Evolutionary conservation across 2,797 vertebrate species (phyloP), one percentile per base, ranked within the genome.

Genomic region (Peromyscus melanophrys): DNA sequence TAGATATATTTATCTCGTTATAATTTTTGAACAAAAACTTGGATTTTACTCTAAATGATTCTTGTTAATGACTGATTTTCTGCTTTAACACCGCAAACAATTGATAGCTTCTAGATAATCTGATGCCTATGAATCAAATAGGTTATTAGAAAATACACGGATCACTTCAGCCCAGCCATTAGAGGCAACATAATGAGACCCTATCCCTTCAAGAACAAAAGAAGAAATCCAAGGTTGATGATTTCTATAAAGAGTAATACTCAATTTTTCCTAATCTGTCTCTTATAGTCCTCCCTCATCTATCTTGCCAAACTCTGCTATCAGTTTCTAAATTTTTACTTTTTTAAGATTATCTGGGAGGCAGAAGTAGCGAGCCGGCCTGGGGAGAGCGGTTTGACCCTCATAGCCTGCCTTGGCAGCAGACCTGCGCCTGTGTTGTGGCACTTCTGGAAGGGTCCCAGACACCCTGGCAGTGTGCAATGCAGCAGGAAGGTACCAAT

Each of bases 1-100:
- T 93, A 61, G 29, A 67, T 90, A 29, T 37, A 65, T 81, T 95
- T 93, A 87, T 96, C 95, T 94, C 92, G 67, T 92, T 97, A 25
- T 80, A 55, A 73, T 93, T 52, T 94, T 92, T 90, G 55, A 87
- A 89, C 34, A 80, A 69, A 96, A 92, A 31, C 86, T 92, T 95
- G 77, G 17, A 55, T 90, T 96, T 83, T 76, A 78, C 82, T 96
- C 13, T 84, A 63, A 76, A 82, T 85, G 67, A 69, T 88, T 29
- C 40, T 91, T 97, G 57, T 85, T 57, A 85, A 89, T 57, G 82
- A 83, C 65, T 95, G 86, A 71, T 61, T 94, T 92, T 92, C 61
- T 71, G 92, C 69, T 57, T 1, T 73, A 57, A 73, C n/a, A 88
- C 10, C 73, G 27, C 8, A 86, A 86, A 52, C 19, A 86, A 46